Conservation (phyloP, 2,113 vertebrate species). For the Fulica atra region DNA sequence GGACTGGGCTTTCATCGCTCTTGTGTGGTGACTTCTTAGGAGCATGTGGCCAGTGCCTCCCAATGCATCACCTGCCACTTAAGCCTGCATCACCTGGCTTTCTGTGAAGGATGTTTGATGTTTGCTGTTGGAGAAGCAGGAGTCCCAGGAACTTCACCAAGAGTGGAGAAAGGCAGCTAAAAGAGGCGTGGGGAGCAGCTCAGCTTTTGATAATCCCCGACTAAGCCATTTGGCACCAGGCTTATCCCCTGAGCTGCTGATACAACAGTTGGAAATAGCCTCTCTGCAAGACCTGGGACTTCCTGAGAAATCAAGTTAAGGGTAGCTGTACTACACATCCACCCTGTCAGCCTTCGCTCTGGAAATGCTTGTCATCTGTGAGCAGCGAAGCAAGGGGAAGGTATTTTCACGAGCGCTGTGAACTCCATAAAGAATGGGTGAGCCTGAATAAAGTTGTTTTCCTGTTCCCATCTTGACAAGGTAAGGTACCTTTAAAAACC, state of each 20-base stretch:
- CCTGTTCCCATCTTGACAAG: background rate
- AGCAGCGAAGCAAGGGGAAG: background rate
- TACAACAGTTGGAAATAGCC: background rate
- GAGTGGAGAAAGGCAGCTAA: background rate
- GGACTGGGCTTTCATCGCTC: fast-evolving
- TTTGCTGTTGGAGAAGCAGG: background rate
- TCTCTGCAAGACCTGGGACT: background rate
- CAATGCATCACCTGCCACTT: background rate
- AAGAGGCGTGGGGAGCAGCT: background rate
- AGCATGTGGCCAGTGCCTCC: background rate
- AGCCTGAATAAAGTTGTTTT: constrained; percentile 14
- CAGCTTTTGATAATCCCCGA: constrained; percentile 5
- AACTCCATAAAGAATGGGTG: background rate
- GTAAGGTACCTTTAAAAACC: background rate
- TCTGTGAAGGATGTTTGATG: background rate
- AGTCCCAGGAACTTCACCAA: background rate
- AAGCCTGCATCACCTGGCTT: fast-evolving
- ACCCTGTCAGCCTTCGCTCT: background rate
- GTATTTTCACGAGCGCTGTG: background rate
- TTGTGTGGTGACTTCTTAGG: background rate
- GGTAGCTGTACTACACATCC: background rate
- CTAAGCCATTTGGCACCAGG: constrained; percentile 8
- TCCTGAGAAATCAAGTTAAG: background rate
- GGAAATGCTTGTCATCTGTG: background rate
- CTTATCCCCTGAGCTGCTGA: background rate